Conservation (phyloP, 2,888 invertebrate genomes). For the Theretra japonica region DNA sequence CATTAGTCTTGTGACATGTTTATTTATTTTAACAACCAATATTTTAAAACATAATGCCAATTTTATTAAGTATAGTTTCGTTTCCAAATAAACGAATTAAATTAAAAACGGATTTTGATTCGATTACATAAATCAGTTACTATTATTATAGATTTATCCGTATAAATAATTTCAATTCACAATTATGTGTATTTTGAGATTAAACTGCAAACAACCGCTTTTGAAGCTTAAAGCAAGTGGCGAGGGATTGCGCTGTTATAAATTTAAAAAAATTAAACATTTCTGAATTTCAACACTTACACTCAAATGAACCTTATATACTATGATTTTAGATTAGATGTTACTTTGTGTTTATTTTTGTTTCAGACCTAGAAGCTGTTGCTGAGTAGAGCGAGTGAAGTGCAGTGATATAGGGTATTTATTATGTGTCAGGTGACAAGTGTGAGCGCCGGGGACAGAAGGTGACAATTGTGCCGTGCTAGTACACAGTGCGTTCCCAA, state of each 20-base stretch:
- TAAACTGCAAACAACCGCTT: background rate
- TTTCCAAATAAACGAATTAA: no score
- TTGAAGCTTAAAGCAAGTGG: background rate
- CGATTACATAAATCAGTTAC: no score
- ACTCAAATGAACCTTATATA: background rate
- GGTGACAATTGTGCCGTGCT: slow-evolving; percentile 72
- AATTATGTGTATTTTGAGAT: no score
- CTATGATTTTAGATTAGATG: no score
- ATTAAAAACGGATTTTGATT: no score
- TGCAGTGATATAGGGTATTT: slow-evolving; percentile 59
- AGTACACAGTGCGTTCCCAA: slow-evolving; percentile 65
- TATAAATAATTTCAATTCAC: background rate
- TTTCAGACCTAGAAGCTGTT: slow-evolving; percentile 52
- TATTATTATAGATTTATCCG: no score
- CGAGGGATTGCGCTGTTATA: background rate
- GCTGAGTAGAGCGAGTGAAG: slow-evolving; percentile 49
- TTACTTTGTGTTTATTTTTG: slow-evolving; percentile 37
- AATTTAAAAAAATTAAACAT: background rate
- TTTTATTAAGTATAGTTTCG: no score
- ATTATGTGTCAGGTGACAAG: slow-evolving; percentile 69
- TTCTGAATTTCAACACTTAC: background rate
- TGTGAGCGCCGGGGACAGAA: slow-evolving; percentile 54
- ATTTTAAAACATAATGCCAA: no score
- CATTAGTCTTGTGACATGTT: no score
- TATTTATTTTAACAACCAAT: no score